phyloP scores from a whole-genome alignment of 1,140 invertebrate species.

The Hermetia illucens region DNA sequence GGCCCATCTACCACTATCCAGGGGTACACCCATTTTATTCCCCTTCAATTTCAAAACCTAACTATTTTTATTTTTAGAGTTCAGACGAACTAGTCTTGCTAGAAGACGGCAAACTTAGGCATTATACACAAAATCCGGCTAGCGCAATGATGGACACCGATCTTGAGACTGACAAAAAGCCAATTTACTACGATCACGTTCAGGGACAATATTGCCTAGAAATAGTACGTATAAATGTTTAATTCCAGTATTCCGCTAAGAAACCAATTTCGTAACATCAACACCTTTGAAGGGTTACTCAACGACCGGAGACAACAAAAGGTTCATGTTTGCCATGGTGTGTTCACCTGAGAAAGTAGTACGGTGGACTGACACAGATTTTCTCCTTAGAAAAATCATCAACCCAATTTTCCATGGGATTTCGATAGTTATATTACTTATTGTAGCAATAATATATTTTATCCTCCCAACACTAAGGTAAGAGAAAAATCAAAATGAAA shows the following conservation, averaged over 20 bases:
- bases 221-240: slow-evolving; percentile 35
- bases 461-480: slow-evolving; percentile 57
- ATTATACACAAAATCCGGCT: slow-evolving; percentile 41
- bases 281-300: slow-evolving; percentile 6
- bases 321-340: slow-evolving; percentile 51
- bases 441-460: slow-evolving; percentile 67
- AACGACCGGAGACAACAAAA: slow-evolving; percentile 11
- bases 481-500: slow-evolving; percentile 4
- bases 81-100: slow-evolving; percentile 48
- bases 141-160: slow-evolving; percentile 32
- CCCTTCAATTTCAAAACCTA: slow-evolving; percentile 2
- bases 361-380: slow-evolving; percentile 53
- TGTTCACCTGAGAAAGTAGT: slow-evolving; percentile 52
- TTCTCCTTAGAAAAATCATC: slow-evolving; percentile 54
- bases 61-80: slow-evolving; percentile 14
- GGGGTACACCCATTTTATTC: slow-evolving; percentile 17
- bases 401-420: slow-evolving; percentile 61
- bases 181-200: slow-evolving; percentile 50
- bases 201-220: slow-evolving; percentile 65
- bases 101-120: slow-evolving; percentile 50
- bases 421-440: slow-evolving; percentile 51
- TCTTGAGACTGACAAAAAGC: slow-evolving; percentile 21
- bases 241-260: not conserved
- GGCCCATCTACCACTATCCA: slow-evolving; percentile 53
- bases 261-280: slow-evolving; percentile 1